Base-by-base conservation (phyloP, 2,888 invertebrate species). In the Cylloceria caligata region DNA sequence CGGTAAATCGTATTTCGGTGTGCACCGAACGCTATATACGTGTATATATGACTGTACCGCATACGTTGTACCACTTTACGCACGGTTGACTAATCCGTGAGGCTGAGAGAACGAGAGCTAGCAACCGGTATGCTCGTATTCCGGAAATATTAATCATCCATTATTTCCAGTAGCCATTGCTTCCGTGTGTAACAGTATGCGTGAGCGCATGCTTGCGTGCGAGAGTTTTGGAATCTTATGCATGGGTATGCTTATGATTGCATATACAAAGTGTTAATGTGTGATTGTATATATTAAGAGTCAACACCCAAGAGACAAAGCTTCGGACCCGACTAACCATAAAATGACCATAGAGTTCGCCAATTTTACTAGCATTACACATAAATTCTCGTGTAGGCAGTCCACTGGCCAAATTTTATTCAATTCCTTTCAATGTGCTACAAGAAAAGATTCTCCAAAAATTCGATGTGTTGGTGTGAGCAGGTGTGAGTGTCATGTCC, bases 121-220 rank as follows among this genome's bases (percentile, higher is more conserved):
- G 27, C 57, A 30, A 30, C 30, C 30, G 27, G 67, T 19, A 34
- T 34, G 67, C 9, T 67, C 34, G 47, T 67, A 47, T 47, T 67
- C 67, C 67, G 67, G 67, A 67, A 67, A 45, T 67, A n/a, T 67
- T 67, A 67, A 67, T 67, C 47, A 67, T 49, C 67, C 47, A 47
- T 47, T 67, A 67, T 67, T 34, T 30, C 47, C 47, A 45, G 45
- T 34, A 19, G 42, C 45, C 39, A 67, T 47, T 34, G 47, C 47
- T 30, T 11, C 30, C n/a, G n/a, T n/a, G n/a, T n/a, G n/a, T n/a
- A n/a, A n/a, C n/a, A n/a, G 11, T 19, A 45, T 30, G n/a, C 11
- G 30, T 65, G 24, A 3, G 45, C 2, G 39, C 21, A 39, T 21
- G 11, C n/a, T 9, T 24, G 24, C 24, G 24, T 52, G 21, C 21